These are phyloP conservation scores for Ctenoplectra terminalis DNA, from an alignment of 1,140 invertebrate species.

Conservation along the genomic window DNA sequence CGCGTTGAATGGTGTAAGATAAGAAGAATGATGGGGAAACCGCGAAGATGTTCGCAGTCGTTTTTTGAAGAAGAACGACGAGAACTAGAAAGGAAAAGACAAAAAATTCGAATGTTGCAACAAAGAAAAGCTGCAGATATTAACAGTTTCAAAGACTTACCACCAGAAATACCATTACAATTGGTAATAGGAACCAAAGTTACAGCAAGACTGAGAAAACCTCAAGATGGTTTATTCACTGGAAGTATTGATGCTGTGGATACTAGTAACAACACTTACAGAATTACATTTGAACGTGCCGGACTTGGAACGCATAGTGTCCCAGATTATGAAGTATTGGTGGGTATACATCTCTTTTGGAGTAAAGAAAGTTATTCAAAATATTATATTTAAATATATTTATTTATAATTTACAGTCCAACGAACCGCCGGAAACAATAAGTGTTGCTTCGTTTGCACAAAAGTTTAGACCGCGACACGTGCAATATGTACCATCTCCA, in stretches of 20 bases:
- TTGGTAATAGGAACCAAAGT: slow-evolving; percentile 99
- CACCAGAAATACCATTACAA: slow-evolving; percentile 97
- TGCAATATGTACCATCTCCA: slow-evolving; percentile 84
- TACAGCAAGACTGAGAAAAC: slow-evolving; percentile 93
- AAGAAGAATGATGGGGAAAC: slow-evolving; percentile 98
- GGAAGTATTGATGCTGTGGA: slow-evolving; percentile 99
- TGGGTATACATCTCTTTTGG: slow-evolving; percentile 70
- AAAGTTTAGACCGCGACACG: slow-evolving; percentile 89
- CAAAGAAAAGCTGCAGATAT: slow-evolving; percentile 95
- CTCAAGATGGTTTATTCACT: slow-evolving; percentile 98
- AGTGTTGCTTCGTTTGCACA: slow-evolving; percentile 93
- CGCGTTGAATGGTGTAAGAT: slow-evolving; percentile 98
- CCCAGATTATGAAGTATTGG: slow-evolving; percentile 97
- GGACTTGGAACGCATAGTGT: slow-evolving; percentile 98
- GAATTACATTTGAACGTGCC: slow-evolving; percentile 97
- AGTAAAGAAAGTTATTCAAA: neutral
- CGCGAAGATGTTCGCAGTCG: slow-evolving; percentile 94
- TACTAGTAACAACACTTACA: slow-evolving; percentile 97
- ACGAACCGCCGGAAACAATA: slow-evolving; percentile 95
- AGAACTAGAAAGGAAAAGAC: slow-evolving; percentile 94
- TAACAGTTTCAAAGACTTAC: slow-evolving; percentile 93
- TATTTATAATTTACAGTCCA: slow-evolving; percentile 84
- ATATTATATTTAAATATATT: slow-evolving; percentile 3
- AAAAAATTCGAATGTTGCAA: slow-evolving; percentile 96
- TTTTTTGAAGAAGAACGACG: slow-evolving; percentile 98